Evolutionary conservation across 2,113 vertebrate genomes (phyloP), one percentile per base, ranked within the genome.

Genomic region (Cebus imitator): DNA sequence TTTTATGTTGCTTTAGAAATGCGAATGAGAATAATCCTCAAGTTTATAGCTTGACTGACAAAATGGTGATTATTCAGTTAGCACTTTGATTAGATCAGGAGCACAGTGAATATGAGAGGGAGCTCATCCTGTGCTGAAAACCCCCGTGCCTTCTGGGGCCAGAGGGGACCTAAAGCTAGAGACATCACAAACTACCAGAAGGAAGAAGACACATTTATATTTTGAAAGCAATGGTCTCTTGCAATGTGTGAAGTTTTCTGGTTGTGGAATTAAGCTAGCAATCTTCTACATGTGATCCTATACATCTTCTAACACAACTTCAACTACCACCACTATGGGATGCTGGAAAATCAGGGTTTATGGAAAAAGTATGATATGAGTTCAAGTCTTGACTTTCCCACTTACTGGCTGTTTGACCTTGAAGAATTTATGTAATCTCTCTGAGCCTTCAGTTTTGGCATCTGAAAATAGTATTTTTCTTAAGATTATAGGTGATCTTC

Each of bases 1-100:
- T 98, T 97, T 97, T 97, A 96, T 96, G 84, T 96, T 97, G 92
- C 96, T 97, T 98, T 97, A 92, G 96, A 97, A 95, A 97, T 97
- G 94, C 90, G 97, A 97, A 97, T 97, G 97, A 90, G 96, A 97
- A 75, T 96, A 87, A 97, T 64, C 94, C 70, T 96, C 94, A 93
- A 11, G 57, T 68, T 92, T 82, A 94, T 85, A 88, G 58, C 95
- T 93, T 91, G 40, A 37, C 70, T 97, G 92, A 93, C 91, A 90
- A 96, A 93, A 68, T 66, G 89, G 48, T 93, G 87, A 97, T 94
- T 96, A 94, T 95, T 93, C 91, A 45, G 27, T 97, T 80, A 94
- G 57, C 87, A 87, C 66, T 92, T n/a, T 93, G 87, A 94, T 87
- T 81, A 87, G 84, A 95, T 90, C 45, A 70, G 82, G 55, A 95